Conservation (phyloP, 1,140 invertebrate genomes). For the Myzus persicae region DNA sequence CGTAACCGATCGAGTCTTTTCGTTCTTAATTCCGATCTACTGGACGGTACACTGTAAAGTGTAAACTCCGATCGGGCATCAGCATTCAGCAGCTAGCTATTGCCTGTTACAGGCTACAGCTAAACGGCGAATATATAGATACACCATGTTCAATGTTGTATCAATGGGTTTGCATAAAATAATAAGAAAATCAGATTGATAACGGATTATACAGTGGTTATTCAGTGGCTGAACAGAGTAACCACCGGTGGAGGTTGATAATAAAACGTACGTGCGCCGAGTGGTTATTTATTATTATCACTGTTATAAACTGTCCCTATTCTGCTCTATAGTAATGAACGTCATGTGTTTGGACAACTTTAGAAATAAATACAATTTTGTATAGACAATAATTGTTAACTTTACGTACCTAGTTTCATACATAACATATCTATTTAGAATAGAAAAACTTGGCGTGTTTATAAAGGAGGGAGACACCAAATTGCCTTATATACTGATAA, state of each 20-base stretch:
- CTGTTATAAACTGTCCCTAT: too few species aligned
- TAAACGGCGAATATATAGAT: not conserved
- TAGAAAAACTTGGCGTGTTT: too few species aligned
- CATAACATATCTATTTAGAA: too few species aligned
- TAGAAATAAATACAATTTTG: too few species aligned
- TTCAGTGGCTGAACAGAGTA: not conserved
- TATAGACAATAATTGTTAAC: too few species aligned
- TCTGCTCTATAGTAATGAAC: too few species aligned
- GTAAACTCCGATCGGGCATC: not conserved
- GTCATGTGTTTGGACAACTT: too few species aligned
- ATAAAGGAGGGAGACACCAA: too few species aligned
- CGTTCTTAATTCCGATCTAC: not conserved
- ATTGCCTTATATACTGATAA: too few species aligned
- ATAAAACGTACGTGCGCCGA: not conserved
- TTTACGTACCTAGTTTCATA: too few species aligned
- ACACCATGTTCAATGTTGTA: not conserved
- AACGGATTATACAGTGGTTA: not conserved
- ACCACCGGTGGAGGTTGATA: conserved; percentile 9
- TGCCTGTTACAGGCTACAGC: not conserved
- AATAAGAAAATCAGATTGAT: not conserved
- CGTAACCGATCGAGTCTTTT: not conserved
- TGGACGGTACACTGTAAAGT: not conserved
- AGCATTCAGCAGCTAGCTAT: not conserved
- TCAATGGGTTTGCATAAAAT: not conserved
- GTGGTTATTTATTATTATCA: too few species aligned